Conservation (phyloP, 2,888 invertebrate species). For the Tetrapedia diversipes region DNA sequence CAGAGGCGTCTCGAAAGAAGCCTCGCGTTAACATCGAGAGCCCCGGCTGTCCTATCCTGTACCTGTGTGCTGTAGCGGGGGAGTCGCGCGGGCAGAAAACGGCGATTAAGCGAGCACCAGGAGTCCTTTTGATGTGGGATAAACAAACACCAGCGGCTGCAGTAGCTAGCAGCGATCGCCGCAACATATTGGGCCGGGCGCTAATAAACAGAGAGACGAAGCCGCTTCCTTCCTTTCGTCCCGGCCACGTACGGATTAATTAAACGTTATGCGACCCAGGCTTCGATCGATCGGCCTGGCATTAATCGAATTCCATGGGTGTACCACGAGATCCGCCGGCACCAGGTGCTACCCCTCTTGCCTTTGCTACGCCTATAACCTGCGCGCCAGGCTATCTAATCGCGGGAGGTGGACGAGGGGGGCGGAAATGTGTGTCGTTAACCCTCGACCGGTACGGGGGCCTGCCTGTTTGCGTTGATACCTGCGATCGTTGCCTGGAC, state of each 20-base stretch:
- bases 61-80: too few relatives aligned
- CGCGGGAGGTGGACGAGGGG: not conserved
- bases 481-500: conserved; percentile 17
- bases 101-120: conserved; percentile 73
- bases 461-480: conserved; percentile 7
- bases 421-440: conserved; percentile 51
- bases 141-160: conserved; percentile 72
- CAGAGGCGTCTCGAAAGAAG: conserved; percentile 31
- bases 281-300: conserved; percentile 52
- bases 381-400: conserved; percentile 1
- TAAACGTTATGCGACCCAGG: conserved; percentile 62
- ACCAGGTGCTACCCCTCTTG: conserved; percentile 22
- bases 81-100: conserved; percentile 59
- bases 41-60: too few relatives aligned
- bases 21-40: too few relatives aligned
- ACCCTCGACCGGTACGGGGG: conserved; percentile 36
- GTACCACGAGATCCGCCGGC: conserved; percentile 50
- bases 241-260: conserved; percentile 60
- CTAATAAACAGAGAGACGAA: conserved; percentile 65
- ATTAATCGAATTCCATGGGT: conserved; percentile 71
- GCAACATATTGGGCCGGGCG: conserved; percentile 71
- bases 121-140: conserved; percentile 78
- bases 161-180: conserved; percentile 64
- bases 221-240: conserved; percentile 64
- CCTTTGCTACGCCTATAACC: conserved; percentile 26